Conservation (phyloP, 2,797 vertebrate species). For the Podarcis siculus region DNA sequence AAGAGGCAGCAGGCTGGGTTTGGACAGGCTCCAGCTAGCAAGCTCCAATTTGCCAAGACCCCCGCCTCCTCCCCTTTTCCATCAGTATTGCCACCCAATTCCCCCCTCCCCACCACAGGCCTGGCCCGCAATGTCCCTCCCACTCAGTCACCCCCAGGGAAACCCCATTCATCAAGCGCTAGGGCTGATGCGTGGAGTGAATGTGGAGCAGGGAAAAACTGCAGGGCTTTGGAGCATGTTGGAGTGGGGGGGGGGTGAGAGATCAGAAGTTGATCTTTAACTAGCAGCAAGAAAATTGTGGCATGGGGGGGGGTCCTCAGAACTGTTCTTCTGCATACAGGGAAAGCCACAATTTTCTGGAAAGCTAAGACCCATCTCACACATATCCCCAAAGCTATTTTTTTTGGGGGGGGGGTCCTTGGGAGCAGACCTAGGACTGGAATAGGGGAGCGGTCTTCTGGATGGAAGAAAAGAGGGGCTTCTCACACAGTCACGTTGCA, state of each 20-base stretch:
- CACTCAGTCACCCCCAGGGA: not conserved
- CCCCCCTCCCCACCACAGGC: not conserved
- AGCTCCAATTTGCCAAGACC: slow-evolving; percentile 2
- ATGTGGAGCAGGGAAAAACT: not conserved
- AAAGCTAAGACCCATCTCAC: no score
- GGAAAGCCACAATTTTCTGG: not conserved
- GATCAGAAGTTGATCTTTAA: not conserved
- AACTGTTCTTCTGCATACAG: not conserved
- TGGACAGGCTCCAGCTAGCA: slow-evolving; percentile 2
- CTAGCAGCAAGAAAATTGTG: not conserved
- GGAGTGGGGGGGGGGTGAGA: not conserved
- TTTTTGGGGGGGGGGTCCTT: no score
- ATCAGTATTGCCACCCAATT: not conserved
- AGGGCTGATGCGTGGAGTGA: not conserved
- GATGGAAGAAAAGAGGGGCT: not conserved
- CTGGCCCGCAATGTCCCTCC: slow-evolving; percentile 15
- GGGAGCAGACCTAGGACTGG: not conserved
- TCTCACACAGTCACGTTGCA: no score
- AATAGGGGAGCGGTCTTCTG: not conserved
- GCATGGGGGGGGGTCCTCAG: fast-evolving
- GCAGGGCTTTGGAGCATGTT: not conserved
- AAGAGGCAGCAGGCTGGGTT: not conserved
- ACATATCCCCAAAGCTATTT: not conserved
- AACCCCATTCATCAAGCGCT: not conserved
- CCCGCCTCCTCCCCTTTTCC: not conserved